phyloP scores from a whole-genome alignment of 2,888 invertebrate species.

The Tryphoninae sp. region DNA sequence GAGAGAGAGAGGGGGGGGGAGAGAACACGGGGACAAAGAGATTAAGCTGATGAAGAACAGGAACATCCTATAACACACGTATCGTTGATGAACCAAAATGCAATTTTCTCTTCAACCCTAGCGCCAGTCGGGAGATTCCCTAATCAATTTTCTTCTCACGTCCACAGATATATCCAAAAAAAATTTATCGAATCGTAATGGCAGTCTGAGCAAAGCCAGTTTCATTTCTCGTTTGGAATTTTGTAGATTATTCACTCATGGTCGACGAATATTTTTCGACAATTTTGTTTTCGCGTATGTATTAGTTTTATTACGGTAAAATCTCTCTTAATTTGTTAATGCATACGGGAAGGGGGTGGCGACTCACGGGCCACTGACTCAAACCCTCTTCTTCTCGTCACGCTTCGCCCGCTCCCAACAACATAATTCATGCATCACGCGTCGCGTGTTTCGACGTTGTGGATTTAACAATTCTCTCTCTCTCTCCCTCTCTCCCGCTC shows the following conservation, averaged over 20 bases:
- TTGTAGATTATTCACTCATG: no score
- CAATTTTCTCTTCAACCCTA: not conserved
- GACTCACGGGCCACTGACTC: not conserved
- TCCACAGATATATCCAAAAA: no score
- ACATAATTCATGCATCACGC: not conserved
- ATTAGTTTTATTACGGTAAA: not conserved
- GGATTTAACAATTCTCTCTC: conserved; percentile 4
- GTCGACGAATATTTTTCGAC: no score
- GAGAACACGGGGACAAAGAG: not conserved
- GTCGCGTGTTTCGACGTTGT: not conserved
- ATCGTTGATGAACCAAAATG: not conserved
- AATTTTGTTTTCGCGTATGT: not conserved
- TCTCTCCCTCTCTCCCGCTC: not conserved
- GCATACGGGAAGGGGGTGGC: not conserved
- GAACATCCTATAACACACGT: not conserved
- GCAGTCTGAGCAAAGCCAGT: no score
- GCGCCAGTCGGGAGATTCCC: no score
- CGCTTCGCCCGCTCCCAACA: not conserved
- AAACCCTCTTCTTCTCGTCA: not conserved
- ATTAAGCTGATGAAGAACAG: not conserved
- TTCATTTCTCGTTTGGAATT: no score
- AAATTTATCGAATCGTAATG: no score
- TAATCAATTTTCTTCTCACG: no score
- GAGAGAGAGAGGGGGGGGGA: conserved; percentile 2
- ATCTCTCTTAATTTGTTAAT: conserved; percentile 1